Evolutionary conservation across 2,113 vertebrate genomes (phyloP), one percentile per base, ranked within the genome.

Genomic region (Melanotaenia duboulayi): DNA sequence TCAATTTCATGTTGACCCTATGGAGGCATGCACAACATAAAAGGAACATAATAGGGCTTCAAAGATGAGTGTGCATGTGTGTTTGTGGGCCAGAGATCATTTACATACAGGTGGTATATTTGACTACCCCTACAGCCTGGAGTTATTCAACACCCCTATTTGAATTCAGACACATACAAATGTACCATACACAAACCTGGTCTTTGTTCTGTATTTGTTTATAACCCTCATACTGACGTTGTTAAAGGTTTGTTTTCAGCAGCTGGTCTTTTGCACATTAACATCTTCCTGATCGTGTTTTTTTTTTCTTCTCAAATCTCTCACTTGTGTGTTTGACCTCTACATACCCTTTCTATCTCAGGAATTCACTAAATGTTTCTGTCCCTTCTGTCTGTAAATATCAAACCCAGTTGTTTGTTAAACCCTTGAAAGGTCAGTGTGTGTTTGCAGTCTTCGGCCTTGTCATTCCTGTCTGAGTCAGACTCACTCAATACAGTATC

Each of bases 81-180:
- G 24, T 39, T 4, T 40, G 40, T 20, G 57, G 66, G 55, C n/a
- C 56, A 19, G 17, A 67, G 76, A 63, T 85, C 58, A 87, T 93
- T 93, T 93, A 56, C 91, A 91, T 91, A 90, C 90, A 93, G 87
- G 91, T 93, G 91, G 80, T 49, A 80, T 76, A 89, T 91, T 92
- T 91, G 83, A 76, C 81, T 89, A 56, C 56, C 56, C 44, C 40
- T 74, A 42, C 70, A 39, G 62, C 50, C 78, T n/a, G 2, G 56
- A 68, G 83, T 74, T 70, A 78, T 84, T 76, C 46, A 56, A 72
- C 48, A 71, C n/a, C 69, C 80, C 24, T 71, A 78, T 87, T 89
- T 84, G 57, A 85, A 89, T 81, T 49, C 17, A 70, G 32, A 58
- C 65, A 71, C 66, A 79, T 11, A 77, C 81, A 84, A 71, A 78